Evolutionary conservation across 2,797 vertebrate genomes (phyloP), one percentile per base, ranked within the genome.

Genomic region (Melopsittacus undulatus): DNA sequence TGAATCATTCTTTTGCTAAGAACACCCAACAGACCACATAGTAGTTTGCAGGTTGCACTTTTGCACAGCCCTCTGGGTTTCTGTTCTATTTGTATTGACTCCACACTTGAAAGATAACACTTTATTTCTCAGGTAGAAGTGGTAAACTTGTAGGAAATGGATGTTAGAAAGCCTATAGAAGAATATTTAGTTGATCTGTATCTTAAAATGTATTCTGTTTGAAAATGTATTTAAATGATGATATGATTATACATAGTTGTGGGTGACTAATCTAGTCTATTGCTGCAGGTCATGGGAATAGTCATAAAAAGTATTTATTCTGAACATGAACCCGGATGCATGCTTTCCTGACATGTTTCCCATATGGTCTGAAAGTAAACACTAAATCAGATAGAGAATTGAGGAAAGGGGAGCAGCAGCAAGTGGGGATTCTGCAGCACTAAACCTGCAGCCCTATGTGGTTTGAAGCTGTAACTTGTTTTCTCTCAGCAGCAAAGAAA

Each of bases 261-360:
- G 95, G 95, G 92, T 75, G 27, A 95, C 92, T 97, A 96, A 96
- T 94, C 67, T 87, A 94, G 91, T 93, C 83, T 95, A 67, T 97
- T 93, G 95, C 96, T 96, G 86, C 96, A 95, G 96, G 95, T 95
- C 95, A 97, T 96, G 94, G 91, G 94, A 96, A 94, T 95, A 96
- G 88, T 95, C 90, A 83, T 96, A 94, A 97, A 96, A 93, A 95
- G 81, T 92, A 92, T 95, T 95, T 94, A 89, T 90, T 96, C 86
- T 78, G 92, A 82, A 64, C 18, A 4, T 89, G 92, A 97, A 96
- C 95, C 95, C 94, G 92, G 96, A 96, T 96, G 68, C 51, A 1
- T 56, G 64, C 83, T 61, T 94, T 93, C 61, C 83, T 1, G 5
- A 46, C 85, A 8, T 88, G 94, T 73, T 89, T 86, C 69, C 94